Conservation (phyloP, 1,140 invertebrate genomes). For the Drosophila watanabei region DNA sequence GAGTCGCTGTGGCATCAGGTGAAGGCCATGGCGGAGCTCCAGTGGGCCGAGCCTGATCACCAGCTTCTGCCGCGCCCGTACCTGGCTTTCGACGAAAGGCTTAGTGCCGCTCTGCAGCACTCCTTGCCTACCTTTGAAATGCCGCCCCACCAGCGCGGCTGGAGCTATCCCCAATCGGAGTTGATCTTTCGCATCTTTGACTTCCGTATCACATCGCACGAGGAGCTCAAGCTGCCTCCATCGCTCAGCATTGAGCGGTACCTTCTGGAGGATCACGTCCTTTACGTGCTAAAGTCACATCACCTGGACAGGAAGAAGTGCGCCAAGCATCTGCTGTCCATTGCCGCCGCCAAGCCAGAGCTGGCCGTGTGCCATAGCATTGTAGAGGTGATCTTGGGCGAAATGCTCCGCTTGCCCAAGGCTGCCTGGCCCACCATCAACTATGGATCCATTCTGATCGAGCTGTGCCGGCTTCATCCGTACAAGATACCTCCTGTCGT, state of each 20-base stretch:
- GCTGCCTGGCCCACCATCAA: conserved; percentile 95
- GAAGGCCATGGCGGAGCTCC: conserved; percentile 93
- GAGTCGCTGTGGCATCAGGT: conserved; percentile 99
- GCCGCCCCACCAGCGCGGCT: conserved; percentile 92
- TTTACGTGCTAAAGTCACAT: conserved; percentile 95
- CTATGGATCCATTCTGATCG: conserved; percentile 97
- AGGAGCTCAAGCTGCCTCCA: conserved; percentile 91
- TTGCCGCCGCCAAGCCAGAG: conserved; percentile 93
- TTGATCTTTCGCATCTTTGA: conserved; percentile 98
- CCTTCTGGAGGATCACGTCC: conserved; percentile 97
- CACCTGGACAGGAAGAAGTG: conserved; percentile 96
- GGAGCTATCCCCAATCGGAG: conserved; percentile 94
- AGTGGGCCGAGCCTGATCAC: conserved; percentile 92
- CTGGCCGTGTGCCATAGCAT: conserved; percentile 99
- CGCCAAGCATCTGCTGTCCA: conserved; percentile 94
- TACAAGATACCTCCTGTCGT: conserved; percentile 97
- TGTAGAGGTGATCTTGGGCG: conserved; percentile 97
- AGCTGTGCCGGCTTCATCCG: conserved; percentile 98
- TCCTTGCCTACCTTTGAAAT: conserved; percentile 94
- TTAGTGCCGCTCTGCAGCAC: conserved; percentile 97
- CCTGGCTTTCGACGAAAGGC: conserved; percentile 95
- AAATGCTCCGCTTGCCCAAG: conserved; percentile 96
- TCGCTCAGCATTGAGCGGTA: conserved; percentile 98
- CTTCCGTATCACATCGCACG: conserved; percentile 94
- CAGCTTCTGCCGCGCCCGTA: conserved; percentile 98